Conservation (phyloP, 2,797 vertebrate genomes). For the Micromesistius poutassou region DNA sequence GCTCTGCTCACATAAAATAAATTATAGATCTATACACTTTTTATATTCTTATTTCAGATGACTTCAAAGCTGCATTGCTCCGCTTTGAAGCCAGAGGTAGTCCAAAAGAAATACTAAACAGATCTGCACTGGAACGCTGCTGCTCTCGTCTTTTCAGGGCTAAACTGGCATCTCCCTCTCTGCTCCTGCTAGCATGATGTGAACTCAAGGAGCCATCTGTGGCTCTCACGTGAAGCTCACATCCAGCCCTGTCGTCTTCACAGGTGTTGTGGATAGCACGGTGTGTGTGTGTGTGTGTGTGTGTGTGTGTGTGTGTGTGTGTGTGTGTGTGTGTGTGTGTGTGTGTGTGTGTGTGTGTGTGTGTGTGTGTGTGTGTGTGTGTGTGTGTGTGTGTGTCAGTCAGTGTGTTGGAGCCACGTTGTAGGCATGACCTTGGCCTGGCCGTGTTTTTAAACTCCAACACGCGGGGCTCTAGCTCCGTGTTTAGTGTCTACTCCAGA, state of each 20-base stretch:
- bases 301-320: no score
- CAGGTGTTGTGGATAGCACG: neutral
- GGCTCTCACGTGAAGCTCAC: neutral
- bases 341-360: no score
- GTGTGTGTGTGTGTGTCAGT: neutral
- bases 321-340: no score
- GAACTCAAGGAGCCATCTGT: neutral
- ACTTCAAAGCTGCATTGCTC: slow-evolving; percentile 10
- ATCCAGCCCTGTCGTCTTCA: neutral
- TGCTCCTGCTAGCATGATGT: neutral
- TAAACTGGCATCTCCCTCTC: neutral
- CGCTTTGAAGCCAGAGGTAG: slow-evolving; percentile 34
- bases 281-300: no score
- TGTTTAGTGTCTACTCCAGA: slow-evolving; percentile 31
- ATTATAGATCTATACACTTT: no score
- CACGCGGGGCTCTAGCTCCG: slow-evolving; percentile 42
- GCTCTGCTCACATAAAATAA: no score
- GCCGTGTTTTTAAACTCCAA: slow-evolving; percentile 57
- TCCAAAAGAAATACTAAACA: slow-evolving; percentile 10
- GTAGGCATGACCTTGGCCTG: slow-evolving; percentile 45
- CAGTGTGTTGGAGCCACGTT: slow-evolving; percentile 12
- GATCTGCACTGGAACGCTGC: neutral
- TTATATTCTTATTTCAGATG: neutral
- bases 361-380: no score
- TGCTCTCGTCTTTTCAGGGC: neutral